These are phyloP conservation scores for Tachyglossus aculeatus DNA, from an alignment of 2,797 vertebrate species.

Conservation along the genomic window DNA sequence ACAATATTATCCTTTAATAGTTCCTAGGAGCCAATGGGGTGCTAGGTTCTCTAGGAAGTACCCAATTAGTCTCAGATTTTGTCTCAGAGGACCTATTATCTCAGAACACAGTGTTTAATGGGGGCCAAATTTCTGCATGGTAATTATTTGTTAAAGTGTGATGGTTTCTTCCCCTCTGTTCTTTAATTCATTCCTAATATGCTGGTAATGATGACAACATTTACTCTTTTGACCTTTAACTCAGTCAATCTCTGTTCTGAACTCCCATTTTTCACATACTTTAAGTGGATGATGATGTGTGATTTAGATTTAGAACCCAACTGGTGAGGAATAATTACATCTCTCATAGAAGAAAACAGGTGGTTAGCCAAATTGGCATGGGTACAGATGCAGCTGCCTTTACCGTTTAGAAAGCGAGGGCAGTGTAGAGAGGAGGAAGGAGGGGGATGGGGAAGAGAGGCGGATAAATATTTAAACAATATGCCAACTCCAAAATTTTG, in stretches of 20 bases:
- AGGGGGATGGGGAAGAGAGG: background rate
- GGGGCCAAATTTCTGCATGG: background rate
- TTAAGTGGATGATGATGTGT: background rate
- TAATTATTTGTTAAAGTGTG: background rate
- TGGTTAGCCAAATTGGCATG: background rate
- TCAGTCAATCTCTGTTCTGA: background rate
- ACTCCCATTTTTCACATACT: background rate
- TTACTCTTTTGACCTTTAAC: conserved; percentile 1
- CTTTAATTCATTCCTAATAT: conserved; percentile 4
- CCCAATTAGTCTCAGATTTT: too few species aligned
- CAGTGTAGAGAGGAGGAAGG: background rate
- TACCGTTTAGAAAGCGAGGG: background rate
- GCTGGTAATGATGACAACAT: background rate
- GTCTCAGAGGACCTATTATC: background rate
- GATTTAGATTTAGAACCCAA: background rate
- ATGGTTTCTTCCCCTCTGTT: background rate
- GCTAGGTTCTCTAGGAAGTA: background rate
- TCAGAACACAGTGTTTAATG: background rate
- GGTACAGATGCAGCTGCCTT: background rate
- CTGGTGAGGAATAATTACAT: background rate
- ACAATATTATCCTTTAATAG: conserved; percentile 2
- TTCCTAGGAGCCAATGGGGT: background rate
- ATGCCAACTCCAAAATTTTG: too few species aligned
- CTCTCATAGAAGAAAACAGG: background rate
- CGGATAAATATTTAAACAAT: background rate